Percentiles rank a stretch among this genome's conserved stretches.
These are phyloP conservation scores for Epinephelus coioides DNA, from an alignment of 2,797 vertebrate genomes.

Conservation along the genomic window DNA sequence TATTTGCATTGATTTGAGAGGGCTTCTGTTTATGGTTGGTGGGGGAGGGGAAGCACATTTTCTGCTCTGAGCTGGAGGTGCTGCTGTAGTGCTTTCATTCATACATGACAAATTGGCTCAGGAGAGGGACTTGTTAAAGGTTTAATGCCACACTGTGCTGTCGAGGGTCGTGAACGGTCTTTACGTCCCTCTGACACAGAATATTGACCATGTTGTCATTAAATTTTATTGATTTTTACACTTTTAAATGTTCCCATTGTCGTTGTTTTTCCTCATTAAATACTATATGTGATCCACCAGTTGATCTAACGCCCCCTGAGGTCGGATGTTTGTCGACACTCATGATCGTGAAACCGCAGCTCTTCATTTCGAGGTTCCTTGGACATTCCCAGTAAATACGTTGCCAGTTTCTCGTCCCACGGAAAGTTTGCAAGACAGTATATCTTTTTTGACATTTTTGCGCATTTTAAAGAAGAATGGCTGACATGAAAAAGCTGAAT, in stretches of 20 bases:
- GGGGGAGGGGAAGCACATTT: constrained; percentile 4
- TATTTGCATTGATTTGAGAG: constrained; percentile 59
- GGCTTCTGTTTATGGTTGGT: constrained; percentile 30
- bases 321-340: constrained; percentile 31
- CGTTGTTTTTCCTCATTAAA: constrained; percentile 36
- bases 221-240: constrained; percentile 39
- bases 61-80: constrained; percentile 48
- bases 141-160: constrained; percentile 16
- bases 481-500: constrained; percentile 80
- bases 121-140: constrained; percentile 33
- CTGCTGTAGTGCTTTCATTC: constrained; percentile 34
- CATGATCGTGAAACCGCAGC: constrained; percentile 45
- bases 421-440: constrained; percentile 41
- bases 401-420: constrained; percentile 61
- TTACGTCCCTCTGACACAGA: constrained; percentile 42
- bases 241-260: constrained; percentile 50
- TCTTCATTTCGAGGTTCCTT: constrained; percentile 56
- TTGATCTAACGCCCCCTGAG: constrained; percentile 37
- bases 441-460: constrained; percentile 63
- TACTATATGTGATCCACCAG: constrained; percentile 41
- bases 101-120: constrained; percentile 33
- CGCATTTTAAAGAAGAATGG: constrained; percentile 77
- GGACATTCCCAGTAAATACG: constrained; percentile 72
- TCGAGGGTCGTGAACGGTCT: constrained; percentile 36
- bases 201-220: constrained; percentile 50